Conservation (phyloP, 1,140 invertebrate genomes). For the Stegodyphus mimosarum region DNA sequence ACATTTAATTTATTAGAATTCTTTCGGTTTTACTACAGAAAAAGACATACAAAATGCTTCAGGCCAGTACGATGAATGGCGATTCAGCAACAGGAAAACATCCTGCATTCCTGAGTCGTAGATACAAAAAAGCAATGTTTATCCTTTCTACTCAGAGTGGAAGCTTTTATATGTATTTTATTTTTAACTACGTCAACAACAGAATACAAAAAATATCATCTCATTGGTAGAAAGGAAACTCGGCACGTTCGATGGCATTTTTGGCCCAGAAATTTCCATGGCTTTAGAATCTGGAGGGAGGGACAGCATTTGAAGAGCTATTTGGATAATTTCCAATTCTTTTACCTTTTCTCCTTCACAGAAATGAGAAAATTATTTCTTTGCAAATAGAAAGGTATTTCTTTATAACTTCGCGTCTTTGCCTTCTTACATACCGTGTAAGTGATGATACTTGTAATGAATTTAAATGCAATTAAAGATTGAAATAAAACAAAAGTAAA, state of each 20-base stretch:
- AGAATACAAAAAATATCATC: conserved; percentile 2
- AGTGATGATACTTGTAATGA: no score
- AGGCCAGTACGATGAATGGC: background rate
- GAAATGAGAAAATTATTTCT: background rate
- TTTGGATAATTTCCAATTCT: conserved; percentile 55
- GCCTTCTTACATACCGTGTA: no score
- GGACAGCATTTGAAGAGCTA: conserved; percentile 11
- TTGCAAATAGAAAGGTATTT: no score
- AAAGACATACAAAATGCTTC: no score
- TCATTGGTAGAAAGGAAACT: background rate
- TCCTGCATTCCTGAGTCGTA: conserved; percentile 2
- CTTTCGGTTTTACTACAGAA: no score
- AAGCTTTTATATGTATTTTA: conserved; percentile 21
- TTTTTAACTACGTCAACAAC: conserved; percentile 36
- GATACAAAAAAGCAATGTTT: conserved; percentile 24
- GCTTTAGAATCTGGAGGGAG: conserved; percentile 1
- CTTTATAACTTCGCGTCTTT: no score
- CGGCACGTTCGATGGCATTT: conserved; percentile 34
- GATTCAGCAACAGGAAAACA: conserved; percentile 39
- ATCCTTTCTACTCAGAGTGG: conserved; percentile 27
- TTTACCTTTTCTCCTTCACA: conserved; percentile 13
- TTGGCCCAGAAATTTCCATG: conserved; percentile 11
- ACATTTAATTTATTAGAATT: no score
- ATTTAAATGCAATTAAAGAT: no score
- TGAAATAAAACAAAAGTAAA: no score